Evolutionary conservation across 2,797 vertebrate species (phyloP), one percentile per base, ranked within the genome.

Genomic region (Columba guinea): DNA sequence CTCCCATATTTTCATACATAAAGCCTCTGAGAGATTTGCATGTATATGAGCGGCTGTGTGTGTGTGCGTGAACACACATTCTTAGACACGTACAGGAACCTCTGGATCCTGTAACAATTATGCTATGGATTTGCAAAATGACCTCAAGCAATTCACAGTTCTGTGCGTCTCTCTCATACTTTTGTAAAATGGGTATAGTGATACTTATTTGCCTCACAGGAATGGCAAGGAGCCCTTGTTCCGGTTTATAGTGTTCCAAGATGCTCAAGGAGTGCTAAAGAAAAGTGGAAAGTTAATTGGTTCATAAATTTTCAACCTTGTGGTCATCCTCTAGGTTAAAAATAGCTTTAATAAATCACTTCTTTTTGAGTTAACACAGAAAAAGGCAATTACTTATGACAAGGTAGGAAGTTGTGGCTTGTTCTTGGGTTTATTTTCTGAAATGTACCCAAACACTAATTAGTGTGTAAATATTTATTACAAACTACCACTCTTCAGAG

Each of bases 271-370:
- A 94, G 48, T 7, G 41, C 39, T 88, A 70, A 48, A 84, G 89
- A 92, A 81, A 87, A 88, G 67, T 19, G 28, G 34, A 84, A 28
- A 96, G 46, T 71, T 95, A 95, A 94, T 91, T 94, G 60, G 49
- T 90, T 90, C 74, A 91, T 93, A 94, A 94, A 82, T 58, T 90
- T 70, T 92, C 94, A 92, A 87, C 68, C 46, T 68, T 52, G 49
- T 0, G 5, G 80, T 87, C 86, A 84, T 49, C 13, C 46, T 79
- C 59, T 75, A 34, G 20, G 68, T 77, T 94, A 91, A 92, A 94
- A 95, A 93, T 89, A 94, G 34, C 56, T 91, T 80, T 48, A 84
- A 51, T 77, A 88, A 13, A 1, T 84, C 77, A 76, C 56, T 69
- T 83, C 55, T 87, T 78, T 71, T 80, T 70, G 59, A 94, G 51